phyloP scores from a whole-genome alignment of 1,140 invertebrate species.

The Drosophila littoralis region DNA sequence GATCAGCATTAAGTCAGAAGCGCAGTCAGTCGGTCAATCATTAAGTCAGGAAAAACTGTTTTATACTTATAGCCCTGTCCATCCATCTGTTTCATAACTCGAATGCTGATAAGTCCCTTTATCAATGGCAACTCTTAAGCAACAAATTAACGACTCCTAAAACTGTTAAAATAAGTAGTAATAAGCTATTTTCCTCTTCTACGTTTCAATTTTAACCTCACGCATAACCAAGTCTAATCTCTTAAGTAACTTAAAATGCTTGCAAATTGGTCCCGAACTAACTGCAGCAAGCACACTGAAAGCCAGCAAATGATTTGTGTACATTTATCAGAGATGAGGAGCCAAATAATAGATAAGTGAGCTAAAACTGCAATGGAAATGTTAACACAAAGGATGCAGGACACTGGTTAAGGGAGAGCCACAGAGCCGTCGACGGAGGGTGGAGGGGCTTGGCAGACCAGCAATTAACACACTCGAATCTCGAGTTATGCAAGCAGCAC shows the following conservation, averaged over 20 bases:
- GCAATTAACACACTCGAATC: slow-evolving; percentile 54
- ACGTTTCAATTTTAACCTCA: slow-evolving; percentile 3
- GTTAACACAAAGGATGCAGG: slow-evolving; percentile 1
- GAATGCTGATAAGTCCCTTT: too few relatives aligned
- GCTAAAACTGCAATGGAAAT: slow-evolving; percentile 19
- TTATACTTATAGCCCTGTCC: too few relatives aligned
- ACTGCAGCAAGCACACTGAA: neutral
- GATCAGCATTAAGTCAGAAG: too few relatives aligned
- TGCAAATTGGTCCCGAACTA: slow-evolving; percentile 31
- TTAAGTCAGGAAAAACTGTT: too few relatives aligned
- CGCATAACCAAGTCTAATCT: slow-evolving; percentile 18
- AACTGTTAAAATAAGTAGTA: neutral
- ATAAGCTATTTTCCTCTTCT: neutral
- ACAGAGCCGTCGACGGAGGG: neutral
- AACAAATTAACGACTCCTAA: too few relatives aligned
- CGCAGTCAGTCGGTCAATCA: too few relatives aligned
- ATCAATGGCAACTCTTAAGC: too few relatives aligned
- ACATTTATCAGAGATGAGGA: slow-evolving; percentile 33
- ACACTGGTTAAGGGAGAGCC: neutral
- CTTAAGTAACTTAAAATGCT: slow-evolving; percentile 28
- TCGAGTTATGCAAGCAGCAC: slow-evolving; percentile 39
- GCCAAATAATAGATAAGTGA: slow-evolving; percentile 49
- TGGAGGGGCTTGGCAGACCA: slow-evolving; percentile 16
- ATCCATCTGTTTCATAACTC: too few relatives aligned
- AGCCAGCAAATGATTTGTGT: slow-evolving; percentile 31